These are phyloP conservation scores for Mormoops blainvillei DNA, from an alignment of 2,113 vertebrate genomes.

Conservation along the genomic window DNA sequence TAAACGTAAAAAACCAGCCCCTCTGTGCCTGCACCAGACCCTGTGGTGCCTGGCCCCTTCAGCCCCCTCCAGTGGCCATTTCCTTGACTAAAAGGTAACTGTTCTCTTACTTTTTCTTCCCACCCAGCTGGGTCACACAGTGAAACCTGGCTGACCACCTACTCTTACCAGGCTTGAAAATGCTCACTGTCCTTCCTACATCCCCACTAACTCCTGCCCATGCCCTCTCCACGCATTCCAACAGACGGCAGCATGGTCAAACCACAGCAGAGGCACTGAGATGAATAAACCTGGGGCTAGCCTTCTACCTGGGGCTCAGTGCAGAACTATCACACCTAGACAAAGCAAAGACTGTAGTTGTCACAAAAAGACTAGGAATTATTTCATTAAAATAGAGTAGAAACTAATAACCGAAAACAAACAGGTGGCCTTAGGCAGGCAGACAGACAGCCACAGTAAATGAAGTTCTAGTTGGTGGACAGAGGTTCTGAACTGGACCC, in stretches of 20 bases:
- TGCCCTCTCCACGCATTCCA: not conserved
- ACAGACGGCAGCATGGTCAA: not conserved
- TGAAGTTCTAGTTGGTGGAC: not conserved
- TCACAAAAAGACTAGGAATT: not conserved
- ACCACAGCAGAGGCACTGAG: not conserved
- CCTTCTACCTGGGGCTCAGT: not conserved
- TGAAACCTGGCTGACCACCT: not conserved
- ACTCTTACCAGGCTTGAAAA: not conserved
- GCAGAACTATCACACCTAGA: not conserved
- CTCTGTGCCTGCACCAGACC: too few species aligned
- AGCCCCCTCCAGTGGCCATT: not conserved
- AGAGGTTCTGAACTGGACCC: not conserved
- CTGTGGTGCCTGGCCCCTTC: rapidly evolving
- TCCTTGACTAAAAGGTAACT: not conserved
- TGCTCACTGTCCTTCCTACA: not conserved
- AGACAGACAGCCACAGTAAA: not conserved
- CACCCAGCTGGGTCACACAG: not conserved
- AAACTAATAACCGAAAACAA: not conserved
- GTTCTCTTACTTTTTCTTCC: not conserved
- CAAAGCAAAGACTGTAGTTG: not conserved
- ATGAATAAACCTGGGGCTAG: not conserved
- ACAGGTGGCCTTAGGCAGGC: not conserved
- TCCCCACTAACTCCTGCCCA: not conserved
- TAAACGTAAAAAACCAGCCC: too few species aligned
- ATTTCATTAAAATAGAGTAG: not conserved